phyloP scores from a whole-genome alignment of 2,113 vertebrate species.

The Amblyopsis rosae region DNA sequence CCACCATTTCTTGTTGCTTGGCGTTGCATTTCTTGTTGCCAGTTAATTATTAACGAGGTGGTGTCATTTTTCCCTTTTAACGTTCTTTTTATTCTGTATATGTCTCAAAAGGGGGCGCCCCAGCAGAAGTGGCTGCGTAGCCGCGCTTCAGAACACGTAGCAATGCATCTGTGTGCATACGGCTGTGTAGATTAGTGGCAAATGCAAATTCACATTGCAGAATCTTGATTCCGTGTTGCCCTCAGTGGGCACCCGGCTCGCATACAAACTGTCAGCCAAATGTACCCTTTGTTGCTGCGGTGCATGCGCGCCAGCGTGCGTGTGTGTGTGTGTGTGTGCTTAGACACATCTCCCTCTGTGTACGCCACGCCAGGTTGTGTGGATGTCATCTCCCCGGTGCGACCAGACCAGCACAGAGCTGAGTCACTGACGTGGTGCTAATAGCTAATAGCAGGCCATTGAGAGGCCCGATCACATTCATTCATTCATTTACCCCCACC shows the following conservation, averaged over 20 bases:
- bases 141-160: no score
- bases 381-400: constrained; percentile 17
- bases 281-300: neutral
- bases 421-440: constrained; percentile 38
- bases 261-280: neutral
- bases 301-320: no score
- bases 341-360: neutral
- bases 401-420: constrained; percentile 22
- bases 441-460: constrained; percentile 22
- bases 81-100: no score
- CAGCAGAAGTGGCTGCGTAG: no score
- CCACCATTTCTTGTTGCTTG: no score
- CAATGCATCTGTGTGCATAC: no score
- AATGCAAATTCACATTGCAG: neutral
- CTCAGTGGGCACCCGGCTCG: neutral
- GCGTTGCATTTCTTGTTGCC: no score
- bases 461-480: constrained; percentile 51
- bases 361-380: constrained; percentile 3
- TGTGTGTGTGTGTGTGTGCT: neutral
- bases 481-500: constrained; percentile 21
- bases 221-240: neutral
- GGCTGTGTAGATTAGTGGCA: no score
- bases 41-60: no score
- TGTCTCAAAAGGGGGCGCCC: no score
- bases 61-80: no score